These are phyloP conservation scores for Nautilus pompilius DNA, from an alignment of 1,140 invertebrate species.

Conservation along the genomic window DNA sequence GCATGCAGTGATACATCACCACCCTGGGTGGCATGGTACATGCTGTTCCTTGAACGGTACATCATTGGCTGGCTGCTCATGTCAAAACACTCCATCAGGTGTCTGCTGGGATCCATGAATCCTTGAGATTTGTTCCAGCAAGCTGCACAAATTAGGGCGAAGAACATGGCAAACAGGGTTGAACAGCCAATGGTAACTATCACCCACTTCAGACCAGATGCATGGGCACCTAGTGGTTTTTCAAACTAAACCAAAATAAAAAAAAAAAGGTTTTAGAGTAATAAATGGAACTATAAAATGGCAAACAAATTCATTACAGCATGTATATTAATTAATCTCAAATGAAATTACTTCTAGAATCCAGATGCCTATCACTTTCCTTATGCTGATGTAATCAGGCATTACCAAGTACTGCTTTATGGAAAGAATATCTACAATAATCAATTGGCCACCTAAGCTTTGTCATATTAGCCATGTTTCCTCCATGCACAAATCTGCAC, in stretches of 20 bases:
- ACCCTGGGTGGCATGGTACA: conserved; percentile 20
- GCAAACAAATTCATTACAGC: too few species aligned
- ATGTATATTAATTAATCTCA: too few species aligned
- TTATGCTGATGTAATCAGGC: too few species aligned
- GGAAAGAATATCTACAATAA: too few species aligned
- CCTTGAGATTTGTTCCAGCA: conserved; percentile 32
- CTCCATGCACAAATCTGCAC: too few species aligned
- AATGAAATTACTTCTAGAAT: too few species aligned
- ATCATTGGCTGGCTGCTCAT: conserved; percentile 26
- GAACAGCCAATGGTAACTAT: conserved; percentile 19
- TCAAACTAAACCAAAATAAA: conserved; percentile 33
- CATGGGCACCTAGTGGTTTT: background rate
- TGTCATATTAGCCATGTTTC: too few species aligned
- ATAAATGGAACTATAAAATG: too few species aligned
- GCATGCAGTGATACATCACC: conserved; percentile 13
- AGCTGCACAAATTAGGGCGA: conserved; percentile 18
- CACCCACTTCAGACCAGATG: conserved; percentile 28
- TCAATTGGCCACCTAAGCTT: too few species aligned
- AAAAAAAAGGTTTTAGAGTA: too few species aligned
- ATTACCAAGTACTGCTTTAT: too few species aligned
- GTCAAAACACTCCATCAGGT: conserved; percentile 20
- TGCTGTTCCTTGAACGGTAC: conserved; percentile 36
- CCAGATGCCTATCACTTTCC: too few species aligned
- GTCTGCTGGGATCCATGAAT: conserved; percentile 18
- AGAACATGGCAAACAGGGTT: conserved; percentile 15